These are phyloP conservation scores for Thamnophis elegans DNA, from an alignment of 2,797 vertebrate species.

Conservation along the genomic window DNA sequence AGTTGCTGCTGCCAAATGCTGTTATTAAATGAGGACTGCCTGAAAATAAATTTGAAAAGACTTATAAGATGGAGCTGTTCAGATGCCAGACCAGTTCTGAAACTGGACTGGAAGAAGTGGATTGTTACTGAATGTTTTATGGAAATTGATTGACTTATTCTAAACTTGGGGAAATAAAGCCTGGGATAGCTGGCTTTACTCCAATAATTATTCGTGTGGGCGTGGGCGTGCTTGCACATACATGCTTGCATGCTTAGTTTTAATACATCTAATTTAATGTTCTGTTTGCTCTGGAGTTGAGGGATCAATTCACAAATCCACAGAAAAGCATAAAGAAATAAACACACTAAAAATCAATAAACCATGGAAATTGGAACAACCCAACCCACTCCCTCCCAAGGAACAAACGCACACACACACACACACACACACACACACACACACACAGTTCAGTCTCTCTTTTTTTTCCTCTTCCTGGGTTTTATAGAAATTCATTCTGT, in stretches of 20 bases:
- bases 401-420: background rate
- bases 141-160: background rate
- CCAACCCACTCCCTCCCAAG: background rate
- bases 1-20: too few relatives aligned
- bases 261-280: background rate
- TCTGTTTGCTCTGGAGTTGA: background rate
- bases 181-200: background rate
- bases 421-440: background rate
- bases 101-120: background rate
- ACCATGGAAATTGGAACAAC: background rate
- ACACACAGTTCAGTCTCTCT: background rate
- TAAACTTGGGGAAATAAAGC: background rate
- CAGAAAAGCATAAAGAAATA: background rate
- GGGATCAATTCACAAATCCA: background rate
- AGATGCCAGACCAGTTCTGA: background rate
- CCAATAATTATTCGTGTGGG: background rate
- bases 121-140: background rate
- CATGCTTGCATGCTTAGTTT: background rate
- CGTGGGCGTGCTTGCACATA: rapidly evolving
- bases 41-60: too few relatives aligned
- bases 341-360: background rate
- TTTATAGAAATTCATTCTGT: background rate
- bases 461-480: background rate
- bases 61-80: background rate
- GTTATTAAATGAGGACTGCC: too few relatives aligned